Evolutionary conservation across 2,113 vertebrate species (phyloP), one percentile per base, ranked within the genome.

Genomic region (Lepidothrix coronata): DNA sequence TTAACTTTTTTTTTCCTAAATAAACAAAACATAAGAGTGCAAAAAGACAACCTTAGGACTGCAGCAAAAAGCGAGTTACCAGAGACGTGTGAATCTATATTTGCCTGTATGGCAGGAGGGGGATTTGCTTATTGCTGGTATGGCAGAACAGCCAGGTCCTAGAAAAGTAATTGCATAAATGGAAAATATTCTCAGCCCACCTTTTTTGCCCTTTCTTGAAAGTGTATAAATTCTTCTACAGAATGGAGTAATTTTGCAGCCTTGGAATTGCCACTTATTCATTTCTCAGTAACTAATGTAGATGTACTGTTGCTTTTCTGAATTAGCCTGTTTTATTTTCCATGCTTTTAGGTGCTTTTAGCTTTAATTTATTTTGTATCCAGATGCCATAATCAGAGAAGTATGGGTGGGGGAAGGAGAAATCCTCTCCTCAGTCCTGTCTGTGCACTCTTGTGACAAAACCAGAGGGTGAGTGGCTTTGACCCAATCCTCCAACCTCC

Each of bases 51-150:
- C 51, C 20, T 55, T 44, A 73, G 14, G 49, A n/a, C 37, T 61
- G 46, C 37, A 66, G 24, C 70, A 30, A 54, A 74, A 84, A 58
- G 20, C 21, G 51, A 66, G 15, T 70, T 84, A 31, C 17, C 17
- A 55, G 48, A 79, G 58, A 78, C 82, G 55, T 30, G 7, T 25
- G 33, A 71, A 55, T 67, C 43, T 57, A 8, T 4, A 4, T 77
- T 81, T 93, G 49, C 14, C 9, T 58, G 3, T 44, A 12, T 28
- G 51, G 12, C 0, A 1, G 19, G 46, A 20, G 1, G 3, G 4
- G 6, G 10, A 46, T 63, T 43, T 83, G 48, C 52, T 44, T 70
- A 49, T 25, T 62, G 8, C 11, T 27, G 20, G 10, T 44, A 6
- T 35, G 77, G 24, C 43, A 65, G 48, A 52, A 49, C 14, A 14